Conservation (phyloP, 1,140 invertebrate species). For the Manduca sexta region DNA sequence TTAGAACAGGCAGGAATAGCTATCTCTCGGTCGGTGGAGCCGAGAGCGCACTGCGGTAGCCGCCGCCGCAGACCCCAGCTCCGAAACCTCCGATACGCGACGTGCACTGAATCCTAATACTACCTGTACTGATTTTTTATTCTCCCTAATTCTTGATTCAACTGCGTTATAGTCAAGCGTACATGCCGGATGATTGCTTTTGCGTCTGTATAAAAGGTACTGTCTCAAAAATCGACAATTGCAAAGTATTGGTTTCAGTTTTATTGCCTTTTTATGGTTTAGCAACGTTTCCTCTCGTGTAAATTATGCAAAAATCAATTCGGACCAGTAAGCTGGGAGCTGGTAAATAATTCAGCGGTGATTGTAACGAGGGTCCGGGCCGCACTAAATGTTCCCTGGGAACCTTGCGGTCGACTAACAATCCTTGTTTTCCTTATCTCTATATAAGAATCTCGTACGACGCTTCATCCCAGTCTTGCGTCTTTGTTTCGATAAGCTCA, state of each 20-base stretch:
- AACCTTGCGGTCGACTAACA: conserved; percentile 34
- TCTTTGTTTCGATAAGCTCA: conserved; percentile 27
- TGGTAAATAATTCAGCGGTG: conserved; percentile 58
- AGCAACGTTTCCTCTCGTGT: conserved; percentile 33
- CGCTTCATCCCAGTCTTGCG: conserved; percentile 25
- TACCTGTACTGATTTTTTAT: conserved; percentile 65
- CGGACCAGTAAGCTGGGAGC: conserved; percentile 36
- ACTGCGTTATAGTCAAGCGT: conserved; percentile 21
- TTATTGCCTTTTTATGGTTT: conserved; percentile 31
- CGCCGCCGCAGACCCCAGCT: conserved; percentile 32
- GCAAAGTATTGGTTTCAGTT: conserved; percentile 2
- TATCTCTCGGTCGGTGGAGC: conserved; percentile 33
- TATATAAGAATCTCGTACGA: conserved; percentile 35
- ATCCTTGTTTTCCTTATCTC: conserved; percentile 44
- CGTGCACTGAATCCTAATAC: conserved; percentile 63
- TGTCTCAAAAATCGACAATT: conserved; percentile 3
- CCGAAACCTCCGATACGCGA: conserved; percentile 53
- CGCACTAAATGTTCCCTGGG: conserved; percentile 42
- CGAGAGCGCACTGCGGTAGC: conserved; percentile 52
- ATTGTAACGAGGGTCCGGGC: conserved; percentile 54
- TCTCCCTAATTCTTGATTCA: conserved; percentile 60
- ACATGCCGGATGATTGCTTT: conserved; percentile 1
- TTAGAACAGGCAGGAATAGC: conserved; percentile 52
- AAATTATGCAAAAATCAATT: conserved; percentile 63
- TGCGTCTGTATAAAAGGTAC: too few species aligned